Conservation (phyloP, 1,140 invertebrate species). For the Drosophila orena region DNA sequence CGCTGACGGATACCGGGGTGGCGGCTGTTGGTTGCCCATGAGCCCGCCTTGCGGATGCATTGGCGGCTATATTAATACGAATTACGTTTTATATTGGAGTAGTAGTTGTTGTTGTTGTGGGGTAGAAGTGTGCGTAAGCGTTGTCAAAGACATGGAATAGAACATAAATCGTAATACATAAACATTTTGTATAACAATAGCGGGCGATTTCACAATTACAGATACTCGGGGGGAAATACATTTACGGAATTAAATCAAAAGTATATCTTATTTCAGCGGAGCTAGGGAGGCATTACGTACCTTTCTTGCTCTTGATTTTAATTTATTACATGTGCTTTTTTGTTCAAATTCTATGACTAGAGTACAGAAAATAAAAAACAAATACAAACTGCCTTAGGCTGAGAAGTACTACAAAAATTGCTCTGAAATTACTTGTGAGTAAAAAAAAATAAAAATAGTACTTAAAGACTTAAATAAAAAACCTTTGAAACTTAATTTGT, state of each 20-base stretch:
- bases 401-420: conserved; percentile 59
- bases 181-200: conserved; percentile 61
- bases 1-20: conserved; percentile 84
- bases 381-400: conserved; percentile 30
- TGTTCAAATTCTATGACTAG: conserved; percentile 1
- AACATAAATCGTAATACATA: conserved; percentile 80
- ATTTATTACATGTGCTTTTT: conserved; percentile 12
- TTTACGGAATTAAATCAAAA: conserved; percentile 11
- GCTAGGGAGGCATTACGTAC: background rate
- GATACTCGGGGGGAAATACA: conserved; percentile 6
- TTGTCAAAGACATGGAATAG: conserved; percentile 82
- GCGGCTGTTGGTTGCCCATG: conserved; percentile 85
- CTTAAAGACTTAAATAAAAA: conserved; percentile 72
- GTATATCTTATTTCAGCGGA: background rate
- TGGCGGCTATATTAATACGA: conserved; percentile 76
- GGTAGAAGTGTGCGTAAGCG: conserved; percentile 76
- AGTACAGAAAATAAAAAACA: conserved; percentile 25
- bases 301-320: conserved; percentile 1
- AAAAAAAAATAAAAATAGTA: conserved; percentile 41
- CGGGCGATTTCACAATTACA: conserved; percentile 19
- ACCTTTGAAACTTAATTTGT: conserved; percentile 30
- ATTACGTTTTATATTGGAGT: conserved; percentile 58
- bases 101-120: conserved; percentile 69
- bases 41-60: conserved; percentile 83
- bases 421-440: conserved; percentile 62